Evolutionary conservation across 2,797 vertebrate genomes (phyloP), one percentile per base, ranked within the genome.

Genomic region (Chaetophractus vellerosus): DNA sequence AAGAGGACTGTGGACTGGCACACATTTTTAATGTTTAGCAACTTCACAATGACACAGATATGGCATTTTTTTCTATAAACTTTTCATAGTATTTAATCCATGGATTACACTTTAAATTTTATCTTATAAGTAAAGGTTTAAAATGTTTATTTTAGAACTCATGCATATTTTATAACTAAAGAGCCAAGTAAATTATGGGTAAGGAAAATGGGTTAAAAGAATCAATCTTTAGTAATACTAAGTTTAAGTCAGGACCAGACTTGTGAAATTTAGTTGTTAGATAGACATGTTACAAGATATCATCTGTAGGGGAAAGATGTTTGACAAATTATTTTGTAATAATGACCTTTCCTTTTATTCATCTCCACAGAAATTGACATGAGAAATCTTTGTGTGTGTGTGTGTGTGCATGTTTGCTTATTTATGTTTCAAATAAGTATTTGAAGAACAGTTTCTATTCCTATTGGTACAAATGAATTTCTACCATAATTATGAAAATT

Each of bases 361-460:
- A 36, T 78, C 36, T 88, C 16, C 59, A n/a, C 10, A 76, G 48
- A 93, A 93, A 80, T 93, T 85, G 24, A 52, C 15, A 45, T 59
- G 12, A n/a, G 33, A 72, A 63, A 4, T 50, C n/a, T 71, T n/a
- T 83, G 52, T 16, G 6, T 52, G 52, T 83, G 52, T 16, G 6
- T 52, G 52, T 83, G 55, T 19, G 7, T 52, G 52, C 55, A 55
- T 55, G 55, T 55, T 19, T 52, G 52, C 15, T 16, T 91, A 48
- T 84, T 90, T 33, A 24, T 55, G 61, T 74, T 90, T 23, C 74
- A 28, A 83, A 52, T 19, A 72, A 72, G 15, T 38, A 50, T 48
- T 52, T 90, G 24, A 85, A 18, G 15, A 61, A 72, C 19, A 61
- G 9, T 55, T 83, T 79, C 31, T 74, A 18, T 24, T 64, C 18